A percentile compares a stretch with the other conserved stretches of the same genome.
Evolutionary conservation across 2,888 invertebrate genomes (phyloP).

Genomic region (Callosobruchus maculatus): DNA sequence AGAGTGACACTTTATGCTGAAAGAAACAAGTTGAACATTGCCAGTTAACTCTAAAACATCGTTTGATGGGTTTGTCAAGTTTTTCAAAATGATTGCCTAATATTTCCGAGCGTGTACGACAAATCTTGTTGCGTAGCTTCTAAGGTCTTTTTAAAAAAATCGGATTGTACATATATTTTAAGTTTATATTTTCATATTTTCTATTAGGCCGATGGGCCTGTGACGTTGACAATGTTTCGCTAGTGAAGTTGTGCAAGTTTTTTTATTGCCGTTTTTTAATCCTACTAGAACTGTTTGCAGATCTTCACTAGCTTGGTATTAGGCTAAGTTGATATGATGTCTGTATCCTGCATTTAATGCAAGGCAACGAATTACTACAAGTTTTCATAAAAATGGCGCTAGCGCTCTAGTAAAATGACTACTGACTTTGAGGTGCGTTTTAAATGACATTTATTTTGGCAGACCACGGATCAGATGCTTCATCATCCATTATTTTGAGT

Average conservation of each 20-base stretch:
- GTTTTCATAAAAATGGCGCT: background rate
- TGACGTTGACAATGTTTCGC: constrained; percentile 13
- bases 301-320: background rate
- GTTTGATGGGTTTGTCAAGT: background rate
- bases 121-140: background rate
- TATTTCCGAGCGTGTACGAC: background rate
- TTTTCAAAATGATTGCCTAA: background rate
- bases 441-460: too few species aligned
- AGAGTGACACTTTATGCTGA: too few species aligned
- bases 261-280: background rate
- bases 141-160: background rate
- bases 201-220: constrained; percentile 17
- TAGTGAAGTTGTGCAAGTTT: background rate
- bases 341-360: background rate
- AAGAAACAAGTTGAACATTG: background rate
- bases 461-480: too few species aligned
- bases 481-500: too few species aligned
- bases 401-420: background rate
- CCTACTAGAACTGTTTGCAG: background rate
- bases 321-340: background rate
- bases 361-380: background rate
- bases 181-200: constrained; percentile 43
- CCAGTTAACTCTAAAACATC: background rate
- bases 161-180: constrained; percentile 35
- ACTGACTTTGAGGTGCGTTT: background rate